Conservation (phyloP, 2,113 vertebrate genomes). For the Barnardius zonarius region DNA sequence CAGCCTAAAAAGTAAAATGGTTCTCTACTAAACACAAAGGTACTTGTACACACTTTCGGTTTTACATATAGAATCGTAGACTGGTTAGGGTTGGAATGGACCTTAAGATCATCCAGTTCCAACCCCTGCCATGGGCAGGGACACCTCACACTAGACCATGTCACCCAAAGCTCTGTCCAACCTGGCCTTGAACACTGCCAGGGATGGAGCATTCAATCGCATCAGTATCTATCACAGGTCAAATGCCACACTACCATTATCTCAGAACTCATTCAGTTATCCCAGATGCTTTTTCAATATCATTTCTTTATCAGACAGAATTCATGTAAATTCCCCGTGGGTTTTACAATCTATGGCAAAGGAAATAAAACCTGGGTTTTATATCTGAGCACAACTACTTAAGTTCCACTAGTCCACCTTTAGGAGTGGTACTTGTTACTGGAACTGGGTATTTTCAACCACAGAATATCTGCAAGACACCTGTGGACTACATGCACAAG, state of each 20-base stretch:
- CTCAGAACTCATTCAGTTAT: background rate
- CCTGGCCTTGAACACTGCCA: background rate
- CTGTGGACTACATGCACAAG: background rate
- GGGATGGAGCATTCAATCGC: background rate
- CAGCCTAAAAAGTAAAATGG: background rate
- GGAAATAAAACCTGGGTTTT: background rate
- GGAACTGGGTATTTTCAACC: background rate
- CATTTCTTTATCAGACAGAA: background rate
- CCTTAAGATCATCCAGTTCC: background rate
- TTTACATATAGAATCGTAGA: background rate
- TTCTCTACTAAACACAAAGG: background rate
- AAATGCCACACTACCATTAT: background rate
- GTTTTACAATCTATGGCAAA: background rate
- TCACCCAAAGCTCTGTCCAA: background rate
- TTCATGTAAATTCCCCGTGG: background rate
- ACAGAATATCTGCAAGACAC: background rate
- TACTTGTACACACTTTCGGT: background rate
- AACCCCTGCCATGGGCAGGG: background rate
- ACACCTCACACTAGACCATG: background rate
- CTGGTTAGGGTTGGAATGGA: background rate
- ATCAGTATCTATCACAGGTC: background rate
- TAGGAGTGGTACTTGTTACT: background rate
- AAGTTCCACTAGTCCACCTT: background rate
- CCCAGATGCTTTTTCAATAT: background rate
- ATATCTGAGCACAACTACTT: background rate